Conservation (phyloP, 2,888 invertebrate genomes). For the Ophion ventricosus region DNA sequence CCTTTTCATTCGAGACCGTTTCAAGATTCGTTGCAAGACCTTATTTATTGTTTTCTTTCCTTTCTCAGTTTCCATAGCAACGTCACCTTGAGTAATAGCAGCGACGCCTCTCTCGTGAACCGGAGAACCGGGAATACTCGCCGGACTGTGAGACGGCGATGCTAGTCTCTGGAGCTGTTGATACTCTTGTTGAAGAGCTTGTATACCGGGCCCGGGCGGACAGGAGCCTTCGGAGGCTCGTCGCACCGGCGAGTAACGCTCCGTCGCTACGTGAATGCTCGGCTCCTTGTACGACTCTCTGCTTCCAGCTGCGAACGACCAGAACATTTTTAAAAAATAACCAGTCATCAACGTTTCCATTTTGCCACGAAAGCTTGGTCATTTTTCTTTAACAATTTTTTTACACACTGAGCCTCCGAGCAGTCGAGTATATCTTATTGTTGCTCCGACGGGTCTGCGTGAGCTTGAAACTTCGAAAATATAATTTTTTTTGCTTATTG, state of each 20-base stretch:
- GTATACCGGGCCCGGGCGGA: slow-evolving; percentile 85
- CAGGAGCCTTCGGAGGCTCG: slow-evolving; percentile 93
- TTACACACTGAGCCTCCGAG: no score
- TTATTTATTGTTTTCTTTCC: no score
- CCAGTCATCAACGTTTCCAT: slow-evolving; percentile 14
- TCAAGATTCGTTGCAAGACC: no score
- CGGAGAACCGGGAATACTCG: slow-evolving; percentile 82
- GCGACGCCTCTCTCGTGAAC: slow-evolving; percentile 83
- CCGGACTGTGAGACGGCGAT: slow-evolving; percentile 82
- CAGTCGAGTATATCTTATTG: no score
- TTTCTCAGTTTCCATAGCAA: no score
- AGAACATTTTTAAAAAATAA: slow-evolving; percentile 5
- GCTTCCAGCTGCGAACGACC: slow-evolving; percentile 78
- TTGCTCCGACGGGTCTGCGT: no score
- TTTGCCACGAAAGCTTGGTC: not conserved
- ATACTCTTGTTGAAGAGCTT: slow-evolving; percentile 90
- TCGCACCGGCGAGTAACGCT: slow-evolving; percentile 95
- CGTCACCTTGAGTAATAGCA: slow-evolving; percentile 85
- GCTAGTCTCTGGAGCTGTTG: slow-evolving; percentile 89
- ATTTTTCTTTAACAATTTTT: not conserved
- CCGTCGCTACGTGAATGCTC: slow-evolving; percentile 84
- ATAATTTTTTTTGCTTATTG: no score
- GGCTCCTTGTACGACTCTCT: slow-evolving; percentile 86
- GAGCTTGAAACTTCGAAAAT: no score
- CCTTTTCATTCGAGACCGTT: not conserved